Base-by-base conservation (phyloP, 2,113 vertebrate genomes). In the Brachionichthys hirsutus region DNA sequence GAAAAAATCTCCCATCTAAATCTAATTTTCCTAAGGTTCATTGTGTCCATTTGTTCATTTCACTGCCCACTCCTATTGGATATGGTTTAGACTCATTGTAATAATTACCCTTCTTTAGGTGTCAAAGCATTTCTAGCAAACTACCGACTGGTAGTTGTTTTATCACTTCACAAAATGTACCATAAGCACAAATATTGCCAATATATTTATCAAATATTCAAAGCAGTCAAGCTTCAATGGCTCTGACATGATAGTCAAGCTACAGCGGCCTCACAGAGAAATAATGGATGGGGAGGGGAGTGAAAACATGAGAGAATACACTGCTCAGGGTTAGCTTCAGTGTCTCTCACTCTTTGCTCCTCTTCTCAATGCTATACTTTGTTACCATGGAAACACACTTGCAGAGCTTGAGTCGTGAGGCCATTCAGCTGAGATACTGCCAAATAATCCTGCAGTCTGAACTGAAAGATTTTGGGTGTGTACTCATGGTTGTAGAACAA, bases 301-400 rank as follows among this genome's bases (percentile, higher is more conserved):
- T 24, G 38, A 62, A n/a, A 54, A 54, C 51, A 43, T 0, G 14
- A 30, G 35, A 62, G 43, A 75, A 65, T 19, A 41, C 30, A 41
- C 34, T 50, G 75, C 73, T 73, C 62, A 69, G 61, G 58, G 65
- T 77, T 53, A 68, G 61, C 62, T 42, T 66, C 48, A 22, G 41
- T 55, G 67, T 68, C 62, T 82, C 72, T 66, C 35, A 5, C 36
- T 40, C 53, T 65, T 52, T 77, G 76, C 82, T 82, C 75, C 60
- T 77, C 75, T 76, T 56, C 75, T 77, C 74, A 73, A 80, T 80
- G 81, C 82, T 78, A 83, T 63, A 76, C 80, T 71, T 52, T 57
- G 89, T 90, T 87, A 42, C 87, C 82, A 88, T 89, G 82, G 89
- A 81, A 90, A 90, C 88, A 80, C 80, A 78, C 83, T 86, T 55